phyloP scores from a whole-genome alignment of 2,888 invertebrate genomes.

The Erynnis tages region DNA sequence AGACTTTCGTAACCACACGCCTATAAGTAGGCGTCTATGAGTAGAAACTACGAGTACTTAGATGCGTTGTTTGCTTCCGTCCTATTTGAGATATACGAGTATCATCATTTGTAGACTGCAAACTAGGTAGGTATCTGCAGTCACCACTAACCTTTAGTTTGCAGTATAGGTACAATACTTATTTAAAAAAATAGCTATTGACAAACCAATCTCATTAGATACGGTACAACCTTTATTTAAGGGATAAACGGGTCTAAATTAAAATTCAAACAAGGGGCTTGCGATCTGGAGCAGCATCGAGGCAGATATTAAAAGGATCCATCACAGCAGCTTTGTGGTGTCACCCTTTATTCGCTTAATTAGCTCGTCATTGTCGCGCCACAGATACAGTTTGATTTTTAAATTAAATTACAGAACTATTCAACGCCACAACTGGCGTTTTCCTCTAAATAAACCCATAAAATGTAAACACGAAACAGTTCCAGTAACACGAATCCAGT shows the following conservation, averaged over 20 bases:
- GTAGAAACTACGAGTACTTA: too few relatives aligned
- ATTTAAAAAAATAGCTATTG: neutral
- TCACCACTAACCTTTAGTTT: too few relatives aligned
- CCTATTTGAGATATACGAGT: too few relatives aligned
- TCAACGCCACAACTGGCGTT: constrained; percentile 33
- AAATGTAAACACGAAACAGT: too few relatives aligned
- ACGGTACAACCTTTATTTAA: constrained; percentile 17
- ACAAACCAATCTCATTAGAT: constrained; percentile 19
- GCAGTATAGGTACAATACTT: neutral
- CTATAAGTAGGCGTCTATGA: too few relatives aligned
- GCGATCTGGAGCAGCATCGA: constrained; percentile 35
- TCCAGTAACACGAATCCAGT: too few relatives aligned
- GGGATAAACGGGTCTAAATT: constrained; percentile 41
- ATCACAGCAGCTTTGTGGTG: constrained; percentile 75
- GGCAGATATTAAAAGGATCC: constrained; percentile 75
- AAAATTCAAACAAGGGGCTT: constrained; percentile 42
- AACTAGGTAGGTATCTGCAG: too few relatives aligned
- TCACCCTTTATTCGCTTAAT: constrained; percentile 76
- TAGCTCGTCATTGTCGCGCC: constrained; percentile 70
- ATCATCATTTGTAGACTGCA: too few relatives aligned
- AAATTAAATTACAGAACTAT: constrained; percentile 46
- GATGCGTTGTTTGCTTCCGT: too few relatives aligned
- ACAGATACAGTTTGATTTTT: constrained; percentile 52
- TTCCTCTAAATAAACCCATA: neutral
- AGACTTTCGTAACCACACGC: too few relatives aligned